Conservation (phyloP, 2,113 vertebrate genomes). For the Oceanites oceanicus region DNA sequence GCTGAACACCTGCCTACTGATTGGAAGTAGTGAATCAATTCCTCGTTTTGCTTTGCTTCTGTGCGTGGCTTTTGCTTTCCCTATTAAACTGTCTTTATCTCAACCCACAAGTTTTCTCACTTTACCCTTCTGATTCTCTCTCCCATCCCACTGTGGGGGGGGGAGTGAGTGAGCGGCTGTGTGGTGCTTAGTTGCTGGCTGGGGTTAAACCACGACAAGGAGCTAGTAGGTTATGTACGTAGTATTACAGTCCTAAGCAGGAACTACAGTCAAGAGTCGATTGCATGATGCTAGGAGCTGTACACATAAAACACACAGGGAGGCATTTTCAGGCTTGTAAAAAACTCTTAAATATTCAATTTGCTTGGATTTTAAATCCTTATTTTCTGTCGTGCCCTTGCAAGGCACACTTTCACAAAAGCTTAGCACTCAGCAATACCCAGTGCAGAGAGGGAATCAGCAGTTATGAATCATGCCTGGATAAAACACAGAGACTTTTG, state of each 20-base stretch:
- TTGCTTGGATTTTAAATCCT: not conserved
- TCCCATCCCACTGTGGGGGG: no score
- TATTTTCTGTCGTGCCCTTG: not conserved
- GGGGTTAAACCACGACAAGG: no score
- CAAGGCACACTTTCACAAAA: not conserved
- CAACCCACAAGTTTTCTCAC: no score
- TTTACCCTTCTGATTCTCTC: no score
- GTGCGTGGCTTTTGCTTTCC: no score
- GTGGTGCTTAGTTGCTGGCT: no score
- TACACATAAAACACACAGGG: not conserved
- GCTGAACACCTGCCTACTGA: no score
- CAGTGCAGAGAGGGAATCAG: not conserved
- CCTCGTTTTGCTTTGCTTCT: no score
- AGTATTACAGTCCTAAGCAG: not conserved
- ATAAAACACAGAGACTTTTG: slow-evolving; percentile 15
- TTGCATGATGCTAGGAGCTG: not conserved
- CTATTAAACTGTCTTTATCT: no score
- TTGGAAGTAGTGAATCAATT: no score
- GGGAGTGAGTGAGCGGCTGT: no score
- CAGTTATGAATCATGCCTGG: not conserved
- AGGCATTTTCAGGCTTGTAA: not conserved
- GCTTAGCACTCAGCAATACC: not conserved
- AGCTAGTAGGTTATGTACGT: not conserved
- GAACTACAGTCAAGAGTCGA: not conserved
- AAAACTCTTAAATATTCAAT: not conserved